Base-by-base conservation (phyloP, 64 coral and sea anemone genomes). In the Montipora capricornis region DNA sequence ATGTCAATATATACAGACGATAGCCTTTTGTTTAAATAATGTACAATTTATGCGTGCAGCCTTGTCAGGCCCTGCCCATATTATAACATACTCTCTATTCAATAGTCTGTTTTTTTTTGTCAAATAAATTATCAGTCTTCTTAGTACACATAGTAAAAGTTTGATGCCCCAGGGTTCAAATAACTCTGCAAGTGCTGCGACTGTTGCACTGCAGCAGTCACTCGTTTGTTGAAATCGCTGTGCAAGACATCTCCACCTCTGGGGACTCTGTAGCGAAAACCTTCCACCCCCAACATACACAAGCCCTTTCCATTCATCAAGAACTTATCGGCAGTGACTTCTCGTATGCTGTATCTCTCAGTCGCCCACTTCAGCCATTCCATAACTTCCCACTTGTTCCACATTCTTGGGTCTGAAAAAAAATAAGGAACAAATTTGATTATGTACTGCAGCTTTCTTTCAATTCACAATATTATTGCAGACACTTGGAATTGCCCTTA, bases 341-440 rank as follows among this genome's bases (percentile, higher is more conserved):
- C 94, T 79, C 79, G 59, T 68, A 98, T 89, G 44, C 92, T 95
- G 68, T 98, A 98, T 59, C 94, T 80, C 47, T 96, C 92, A 50
- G 94, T 94, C 58, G 97, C 97, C 97, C 97, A 98, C 16, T 98
- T 95, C 47, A 98, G 73, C 97, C 97, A 98, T 53, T 98, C 97
- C 49, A 98, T 76, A 47, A 98, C 97, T 59, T 98, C 97, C 94
- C 97, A 95, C 69, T 96, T 98, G 59, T 89, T 83, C 97, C 97
- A 98, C 29, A 91, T 49, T 68, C 97, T 73, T 48, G 97, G 97
- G 94, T 98, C 97, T 99, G 4, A 80, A 20, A 6, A 3, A 20
- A 5, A 51, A 37, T 37, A 37, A 37, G 37, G 37, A 37, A 37
- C 37, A 37, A 37, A 37, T 37, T 37, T 37, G 37, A 37, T 37